These are phyloP conservation scores for Smittia aterrima DNA, from an alignment of 2,888 invertebrate genomes.

Conservation along the genomic window DNA sequence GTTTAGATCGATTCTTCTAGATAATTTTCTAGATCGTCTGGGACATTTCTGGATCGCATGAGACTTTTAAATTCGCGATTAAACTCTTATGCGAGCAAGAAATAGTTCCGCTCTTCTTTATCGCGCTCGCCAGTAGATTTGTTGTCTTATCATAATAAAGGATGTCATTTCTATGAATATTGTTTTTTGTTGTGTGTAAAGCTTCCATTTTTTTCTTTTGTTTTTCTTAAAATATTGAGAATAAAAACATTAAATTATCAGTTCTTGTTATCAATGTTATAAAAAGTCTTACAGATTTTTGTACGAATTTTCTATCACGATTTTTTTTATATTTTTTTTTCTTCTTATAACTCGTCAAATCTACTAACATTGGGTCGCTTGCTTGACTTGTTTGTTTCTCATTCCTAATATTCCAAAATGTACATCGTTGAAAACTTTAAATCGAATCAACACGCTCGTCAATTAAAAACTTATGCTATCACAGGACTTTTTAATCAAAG, in stretches of 20 bases:
- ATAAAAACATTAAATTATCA: conserved; percentile 41
- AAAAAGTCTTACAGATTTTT: conserved; percentile 41
- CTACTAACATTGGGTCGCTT: conserved; percentile 3
- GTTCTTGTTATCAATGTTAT: conserved; percentile 41
- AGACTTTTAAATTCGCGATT: neutral
- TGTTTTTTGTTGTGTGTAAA: conserved; percentile 35
- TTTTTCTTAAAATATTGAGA: conserved; percentile 40
- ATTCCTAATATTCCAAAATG: conserved; percentile 11
- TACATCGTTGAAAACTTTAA: conserved; percentile 12
- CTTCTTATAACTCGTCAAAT: conserved; percentile 27
- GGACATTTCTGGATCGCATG: neutral
- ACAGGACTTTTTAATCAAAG: neutral
- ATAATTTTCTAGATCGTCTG: neutral
- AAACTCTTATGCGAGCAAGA: neutral
- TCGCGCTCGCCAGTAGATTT: conserved; percentile 10
- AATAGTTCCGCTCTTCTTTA: neutral
- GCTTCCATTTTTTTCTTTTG: conserved; percentile 19
- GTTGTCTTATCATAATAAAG: conserved; percentile 4
- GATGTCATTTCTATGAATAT: conserved; percentile 25
- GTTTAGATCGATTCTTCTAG: no score
- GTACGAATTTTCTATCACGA: conserved; percentile 40
- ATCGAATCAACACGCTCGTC: no score
- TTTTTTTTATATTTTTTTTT: conserved; percentile 27
- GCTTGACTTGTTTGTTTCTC: neutral
- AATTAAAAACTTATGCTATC: conserved; percentile 22